These are phyloP conservation scores for Halictus ligatus DNA, from an alignment of 2,888 invertebrate genomes.

Conservation along the genomic window DNA sequence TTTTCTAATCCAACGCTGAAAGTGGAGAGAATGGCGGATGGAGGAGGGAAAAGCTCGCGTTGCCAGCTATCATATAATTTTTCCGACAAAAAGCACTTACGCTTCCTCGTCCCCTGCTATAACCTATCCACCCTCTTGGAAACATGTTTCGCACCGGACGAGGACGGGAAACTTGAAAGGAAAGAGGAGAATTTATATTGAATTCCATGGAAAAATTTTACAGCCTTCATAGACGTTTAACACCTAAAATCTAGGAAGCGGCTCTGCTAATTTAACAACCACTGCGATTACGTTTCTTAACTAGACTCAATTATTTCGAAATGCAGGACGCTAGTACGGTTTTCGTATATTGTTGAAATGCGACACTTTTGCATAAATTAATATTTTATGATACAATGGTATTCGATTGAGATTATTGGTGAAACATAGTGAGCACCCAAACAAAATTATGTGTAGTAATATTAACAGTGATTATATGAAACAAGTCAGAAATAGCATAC, in stretches of 20 bases:
- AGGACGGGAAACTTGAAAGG: constrained; percentile 65
- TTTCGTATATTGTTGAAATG: background rate
- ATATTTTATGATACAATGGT: background rate
- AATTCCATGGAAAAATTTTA: constrained; percentile 75
- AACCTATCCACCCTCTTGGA: constrained; percentile 72
- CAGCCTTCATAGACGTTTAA: constrained; percentile 35
- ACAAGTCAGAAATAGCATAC: background rate
- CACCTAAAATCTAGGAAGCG: constrained; percentile 12
- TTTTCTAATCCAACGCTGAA: constrained; percentile 81
- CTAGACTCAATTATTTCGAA: background rate
- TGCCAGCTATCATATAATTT: constrained; percentile 82
- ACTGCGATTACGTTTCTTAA: background rate
- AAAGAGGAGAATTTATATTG: constrained; percentile 79
- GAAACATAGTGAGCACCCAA: background rate
- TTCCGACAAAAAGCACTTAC: constrained; percentile 83
- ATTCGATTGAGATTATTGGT: background rate
- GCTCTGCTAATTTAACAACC: background rate
- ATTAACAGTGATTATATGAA: background rate
- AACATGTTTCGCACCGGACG: constrained; percentile 76
- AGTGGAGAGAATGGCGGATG: constrained; percentile 70
- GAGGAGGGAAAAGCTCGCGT: constrained; percentile 73
- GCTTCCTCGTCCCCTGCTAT: constrained; percentile 69
- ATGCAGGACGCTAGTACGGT: background rate
- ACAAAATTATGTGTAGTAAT: too few species aligned
- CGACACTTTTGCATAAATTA: background rate